These are phyloP conservation scores for Ctenochaetus hawaiiensis DNA, from an alignment of 2,797 vertebrate species.

Conservation along the genomic window DNA sequence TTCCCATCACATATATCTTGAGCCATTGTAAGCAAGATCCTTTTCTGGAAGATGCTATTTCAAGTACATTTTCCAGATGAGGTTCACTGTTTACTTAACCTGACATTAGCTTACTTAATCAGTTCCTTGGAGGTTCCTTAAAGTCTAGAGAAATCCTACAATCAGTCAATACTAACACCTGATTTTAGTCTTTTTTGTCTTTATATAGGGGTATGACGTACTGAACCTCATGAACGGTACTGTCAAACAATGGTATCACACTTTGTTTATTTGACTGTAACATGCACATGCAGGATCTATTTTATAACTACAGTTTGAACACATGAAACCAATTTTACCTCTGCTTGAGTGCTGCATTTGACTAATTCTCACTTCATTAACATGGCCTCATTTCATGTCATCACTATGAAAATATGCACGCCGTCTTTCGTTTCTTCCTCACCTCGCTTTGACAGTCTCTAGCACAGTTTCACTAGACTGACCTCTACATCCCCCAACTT, in stretches of 20 bases:
- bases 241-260: no score
- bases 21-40: neutral
- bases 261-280: neutral
- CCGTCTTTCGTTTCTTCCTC: neutral
- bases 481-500: constrained; percentile 10
- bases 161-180: constrained; percentile 44
- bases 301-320: neutral
- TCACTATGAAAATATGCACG: neutral
- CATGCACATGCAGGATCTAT: neutral
- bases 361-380: constrained; percentile 8
- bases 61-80: constrained; percentile 46
- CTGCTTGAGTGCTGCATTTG: neutral
- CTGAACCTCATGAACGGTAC: no score
- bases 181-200: constrained; percentile 2
- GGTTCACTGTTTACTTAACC: constrained; percentile 37
- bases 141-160: constrained; percentile 35
- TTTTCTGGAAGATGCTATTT: constrained; percentile 10
- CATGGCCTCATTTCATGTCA: neutral
- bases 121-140: neutral
- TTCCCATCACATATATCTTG: constrained; percentile 11
- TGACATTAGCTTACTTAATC: neutral
- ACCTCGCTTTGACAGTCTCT: neutral
- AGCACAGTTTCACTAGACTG: constrained; percentile 33
- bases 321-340: neutral
- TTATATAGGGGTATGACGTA: no score